Conservation (phyloP, 2,888 invertebrate genomes). For the Ischnus inquisitorius region DNA sequence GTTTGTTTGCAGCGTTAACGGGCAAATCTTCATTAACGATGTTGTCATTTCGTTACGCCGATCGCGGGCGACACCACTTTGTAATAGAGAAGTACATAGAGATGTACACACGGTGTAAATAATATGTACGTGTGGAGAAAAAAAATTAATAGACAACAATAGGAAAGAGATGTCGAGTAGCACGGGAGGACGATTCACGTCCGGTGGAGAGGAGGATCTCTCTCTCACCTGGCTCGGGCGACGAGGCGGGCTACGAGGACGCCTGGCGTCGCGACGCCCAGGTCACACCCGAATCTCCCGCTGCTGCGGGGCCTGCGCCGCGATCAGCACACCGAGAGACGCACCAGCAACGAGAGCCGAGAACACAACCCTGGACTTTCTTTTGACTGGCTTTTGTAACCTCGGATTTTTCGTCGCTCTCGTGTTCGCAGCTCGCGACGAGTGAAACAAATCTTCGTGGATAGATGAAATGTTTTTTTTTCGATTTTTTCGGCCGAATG, state of each 20-base stretch:
- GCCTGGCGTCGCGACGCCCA: constrained; percentile 68
- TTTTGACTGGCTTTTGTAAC: constrained; percentile 11
- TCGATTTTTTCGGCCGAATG: not conserved
- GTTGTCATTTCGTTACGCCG: not conserved
- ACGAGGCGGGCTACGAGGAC: constrained; percentile 56
- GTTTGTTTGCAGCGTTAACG: not conserved
- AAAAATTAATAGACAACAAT: not conserved
- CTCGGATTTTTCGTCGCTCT: constrained; percentile 11
- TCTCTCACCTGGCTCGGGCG: constrained; percentile 27
- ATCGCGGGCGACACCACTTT: not conserved
- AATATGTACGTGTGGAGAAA: not conserved
- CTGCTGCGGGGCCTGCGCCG: constrained; percentile 63
- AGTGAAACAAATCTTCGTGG: not conserved
- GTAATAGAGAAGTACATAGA: not conserved
- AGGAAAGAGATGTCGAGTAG: not conserved
- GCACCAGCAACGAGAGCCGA: constrained; percentile 1
- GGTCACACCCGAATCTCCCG: constrained; percentile 71
- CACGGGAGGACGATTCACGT: constrained; percentile 28
- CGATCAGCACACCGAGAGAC: constrained; percentile 37
- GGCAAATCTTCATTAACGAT: not conserved
- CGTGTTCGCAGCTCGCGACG: not conserved
- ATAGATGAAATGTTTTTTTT: not conserved
- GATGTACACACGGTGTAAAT: not conserved
- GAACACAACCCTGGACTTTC: constrained; percentile 28
- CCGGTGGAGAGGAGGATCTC: not conserved